These are phyloP conservation scores for Flexamia atlantica DNA, from an alignment of 2,888 invertebrate species.

Conservation along the genomic window DNA sequence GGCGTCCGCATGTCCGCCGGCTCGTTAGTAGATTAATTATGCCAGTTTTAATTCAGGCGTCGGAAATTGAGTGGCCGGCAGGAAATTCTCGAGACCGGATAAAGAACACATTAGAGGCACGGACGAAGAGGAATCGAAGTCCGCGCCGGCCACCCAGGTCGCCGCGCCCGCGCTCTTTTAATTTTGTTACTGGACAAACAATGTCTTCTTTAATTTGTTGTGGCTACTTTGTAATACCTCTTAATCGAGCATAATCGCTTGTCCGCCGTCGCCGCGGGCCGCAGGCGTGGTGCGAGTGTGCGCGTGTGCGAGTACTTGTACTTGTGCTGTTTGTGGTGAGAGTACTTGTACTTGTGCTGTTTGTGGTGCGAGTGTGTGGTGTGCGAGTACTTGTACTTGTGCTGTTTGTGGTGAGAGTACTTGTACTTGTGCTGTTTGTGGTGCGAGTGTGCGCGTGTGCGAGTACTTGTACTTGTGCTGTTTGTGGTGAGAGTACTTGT, in stretches of 20 bases:
- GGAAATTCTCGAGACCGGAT: conserved; percentile 54
- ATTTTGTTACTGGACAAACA: conserved; percentile 55
- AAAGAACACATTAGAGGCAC: conserved; percentile 52
- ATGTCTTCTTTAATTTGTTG: conserved; percentile 56
- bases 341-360: too few species aligned
- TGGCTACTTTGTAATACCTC: conserved; percentile 49
- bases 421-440: too few species aligned
- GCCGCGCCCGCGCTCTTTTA: conserved; percentile 39
- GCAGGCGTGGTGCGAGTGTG: not conserved
- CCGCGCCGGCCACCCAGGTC: conserved; percentile 50
- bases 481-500: too few species aligned
- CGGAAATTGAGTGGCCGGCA: conserved; percentile 50
- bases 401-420: too few species aligned
- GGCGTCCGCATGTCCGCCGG: conserved; percentile 36
- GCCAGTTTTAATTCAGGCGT: conserved; percentile 50
- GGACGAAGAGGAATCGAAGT: conserved; percentile 45
- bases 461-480: too few species aligned
- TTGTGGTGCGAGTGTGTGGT: too few species aligned
- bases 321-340: too few species aligned
- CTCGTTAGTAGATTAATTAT: conserved; percentile 53
- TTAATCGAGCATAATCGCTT: conserved; percentile 46
- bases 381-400: too few species aligned
- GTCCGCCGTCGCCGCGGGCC: not conserved
- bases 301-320: not conserved
- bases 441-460: too few species aligned